These are phyloP conservation scores for Lordiphosa stackelbergi DNA, from an alignment of 1,140 invertebrate species.

Conservation along the genomic window DNA sequence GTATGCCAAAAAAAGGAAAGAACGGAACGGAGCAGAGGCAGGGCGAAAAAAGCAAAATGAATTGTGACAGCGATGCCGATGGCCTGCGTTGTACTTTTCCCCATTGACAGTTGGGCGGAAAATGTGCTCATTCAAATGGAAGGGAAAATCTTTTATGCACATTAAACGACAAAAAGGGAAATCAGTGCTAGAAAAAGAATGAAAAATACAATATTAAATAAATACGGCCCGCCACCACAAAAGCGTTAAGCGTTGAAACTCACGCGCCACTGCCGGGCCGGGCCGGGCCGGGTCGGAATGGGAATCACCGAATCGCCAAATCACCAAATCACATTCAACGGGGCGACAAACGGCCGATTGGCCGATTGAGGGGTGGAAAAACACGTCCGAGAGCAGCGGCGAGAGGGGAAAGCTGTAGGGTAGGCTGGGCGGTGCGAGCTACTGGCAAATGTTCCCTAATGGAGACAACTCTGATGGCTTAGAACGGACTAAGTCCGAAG, in stretches of 20 bases:
- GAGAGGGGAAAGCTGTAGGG: background rate
- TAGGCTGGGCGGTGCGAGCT: no score
- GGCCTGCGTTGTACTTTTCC: slow-evolving; percentile 31
- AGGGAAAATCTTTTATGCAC: slow-evolving; percentile 74
- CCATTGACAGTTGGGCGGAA: slow-evolving; percentile 72
- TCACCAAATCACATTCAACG: slow-evolving; percentile 10
- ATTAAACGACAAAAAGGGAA: slow-evolving; percentile 75
- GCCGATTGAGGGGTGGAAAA: slow-evolving; percentile 2
- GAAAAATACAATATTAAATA: slow-evolving; percentile 74
- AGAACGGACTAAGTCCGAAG: no score
- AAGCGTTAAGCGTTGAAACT: slow-evolving; percentile 71
- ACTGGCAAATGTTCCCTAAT: no score
- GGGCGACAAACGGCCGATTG: slow-evolving; percentile 18
- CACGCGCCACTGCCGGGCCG: slow-evolving; percentile 52
- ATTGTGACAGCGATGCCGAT: slow-evolving; percentile 56
- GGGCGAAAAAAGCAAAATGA: slow-evolving; percentile 40
- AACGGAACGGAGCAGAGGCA: background rate
- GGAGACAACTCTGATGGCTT: no score
- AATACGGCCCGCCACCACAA: slow-evolving; percentile 67
- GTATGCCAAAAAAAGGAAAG: slow-evolving; percentile 45
- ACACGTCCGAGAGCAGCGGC: background rate
- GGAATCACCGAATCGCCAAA: slow-evolving; percentile 11
- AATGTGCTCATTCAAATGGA: slow-evolving; percentile 70
- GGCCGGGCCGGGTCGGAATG: slow-evolving; percentile 3
- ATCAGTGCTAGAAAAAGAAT: slow-evolving; percentile 68